These are phyloP conservation scores for Sparidentex hasta DNA, from an alignment of 2,797 vertebrate genomes.

Conservation along the genomic window DNA sequence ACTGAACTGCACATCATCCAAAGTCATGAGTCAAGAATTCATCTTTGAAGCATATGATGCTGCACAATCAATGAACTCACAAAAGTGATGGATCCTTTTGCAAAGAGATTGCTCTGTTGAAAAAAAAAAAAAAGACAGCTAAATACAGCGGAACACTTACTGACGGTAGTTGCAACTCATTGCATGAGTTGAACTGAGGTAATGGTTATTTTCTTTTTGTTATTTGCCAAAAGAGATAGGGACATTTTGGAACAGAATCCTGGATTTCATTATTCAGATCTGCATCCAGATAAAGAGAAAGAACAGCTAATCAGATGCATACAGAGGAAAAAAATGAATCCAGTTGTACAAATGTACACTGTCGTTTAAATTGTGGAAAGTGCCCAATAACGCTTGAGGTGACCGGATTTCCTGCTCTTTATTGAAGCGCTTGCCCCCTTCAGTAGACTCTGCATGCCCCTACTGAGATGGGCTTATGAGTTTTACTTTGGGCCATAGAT, in stretches of 20 bases:
- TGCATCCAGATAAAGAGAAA: conserved; percentile 22
- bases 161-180: conserved; percentile 1
- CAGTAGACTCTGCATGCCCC: conserved; percentile 1
- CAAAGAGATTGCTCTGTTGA: background rate
- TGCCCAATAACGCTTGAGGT: background rate
- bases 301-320: conserved; percentile 30
- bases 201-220: background rate
- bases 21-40: background rate
- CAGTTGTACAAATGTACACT: conserved; percentile 13
- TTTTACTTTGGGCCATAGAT: conserved; percentile 26
- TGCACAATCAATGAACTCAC: background rate
- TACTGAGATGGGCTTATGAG: conserved; percentile 23
- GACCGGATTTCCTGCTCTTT: conserved; percentile 18
- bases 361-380: conserved; percentile 21
- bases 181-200: conserved; percentile 14
- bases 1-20: conserved; percentile 5
- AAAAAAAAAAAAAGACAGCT: background rate
- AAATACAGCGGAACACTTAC: background rate
- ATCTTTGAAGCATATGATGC: background rate
- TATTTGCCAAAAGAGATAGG: conserved; percentile 17
- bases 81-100: background rate
- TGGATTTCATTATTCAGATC: conserved; percentile 35
- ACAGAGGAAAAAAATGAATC: background rate
- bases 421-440: conserved; percentile 9
- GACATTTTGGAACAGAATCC: conserved; percentile 17